Conservation (phyloP, 2,797 vertebrate species). For the Sebastes aleutianus region DNA sequence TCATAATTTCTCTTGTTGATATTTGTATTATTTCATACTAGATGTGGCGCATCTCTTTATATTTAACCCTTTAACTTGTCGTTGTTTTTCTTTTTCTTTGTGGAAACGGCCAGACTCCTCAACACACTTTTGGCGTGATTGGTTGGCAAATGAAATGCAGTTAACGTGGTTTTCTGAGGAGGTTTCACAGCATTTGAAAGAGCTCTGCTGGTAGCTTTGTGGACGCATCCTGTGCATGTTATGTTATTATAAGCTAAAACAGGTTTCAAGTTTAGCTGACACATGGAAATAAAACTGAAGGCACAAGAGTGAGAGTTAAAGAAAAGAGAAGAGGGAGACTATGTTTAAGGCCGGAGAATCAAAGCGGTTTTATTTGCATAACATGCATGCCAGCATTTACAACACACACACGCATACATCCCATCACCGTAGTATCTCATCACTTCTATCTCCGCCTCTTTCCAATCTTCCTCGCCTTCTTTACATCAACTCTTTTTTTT, state of each 20-base stretch:
- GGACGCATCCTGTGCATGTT: too few relatives aligned
- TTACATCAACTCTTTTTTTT: constrained; percentile 57
- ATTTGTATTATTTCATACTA: not conserved
- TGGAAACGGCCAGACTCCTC: not conserved
- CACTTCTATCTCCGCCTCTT: constrained; percentile 61
- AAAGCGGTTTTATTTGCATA: constrained; percentile 71
- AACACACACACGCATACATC: constrained; percentile 55
- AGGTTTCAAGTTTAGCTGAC: constrained; percentile 11
- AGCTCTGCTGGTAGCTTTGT: not conserved
- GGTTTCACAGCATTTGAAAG: not conserved
- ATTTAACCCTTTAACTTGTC: not conserved
- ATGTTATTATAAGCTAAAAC: not conserved
- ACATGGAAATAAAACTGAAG: not conserved
- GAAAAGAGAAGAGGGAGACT: constrained; percentile 40
- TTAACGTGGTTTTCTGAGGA: not conserved
- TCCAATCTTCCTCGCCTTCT: constrained; percentile 63
- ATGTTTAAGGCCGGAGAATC: constrained; percentile 58
- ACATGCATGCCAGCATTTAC: constrained; percentile 55
- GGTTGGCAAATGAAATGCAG: not conserved
- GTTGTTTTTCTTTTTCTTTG: not conserved
- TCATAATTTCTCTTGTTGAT: accelerated
- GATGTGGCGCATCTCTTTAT: too few relatives aligned
- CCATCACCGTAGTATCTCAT: constrained; percentile 63
- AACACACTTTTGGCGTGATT: not conserved
- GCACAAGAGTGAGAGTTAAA: not conserved